Evolutionary conservation across 2,797 vertebrate species (phyloP), one percentile per base, ranked within the genome.

Genomic region (Dryobates pubescens): DNA sequence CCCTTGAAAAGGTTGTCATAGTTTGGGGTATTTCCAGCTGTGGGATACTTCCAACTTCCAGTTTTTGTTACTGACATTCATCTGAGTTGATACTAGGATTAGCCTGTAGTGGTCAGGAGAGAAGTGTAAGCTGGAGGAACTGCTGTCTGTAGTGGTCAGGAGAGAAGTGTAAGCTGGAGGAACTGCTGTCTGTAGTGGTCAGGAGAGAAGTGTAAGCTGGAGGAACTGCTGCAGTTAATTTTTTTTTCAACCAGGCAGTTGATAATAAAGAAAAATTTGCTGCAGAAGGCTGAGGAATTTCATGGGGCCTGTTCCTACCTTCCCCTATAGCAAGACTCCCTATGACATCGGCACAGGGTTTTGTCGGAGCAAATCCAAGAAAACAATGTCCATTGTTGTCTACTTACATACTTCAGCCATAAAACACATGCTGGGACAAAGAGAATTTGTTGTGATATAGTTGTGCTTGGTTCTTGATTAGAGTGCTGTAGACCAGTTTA

Each of bases 401-500:
- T 82, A 58, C 70, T 93, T 84, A 18, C 88, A 20, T 81, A 88
- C 62, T 79, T 72, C 70, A 84, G 62, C 69, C 88, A 82, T 93
- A 93, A 92, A 95, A 57, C 83, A 82, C 14, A 1, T 70, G 73
- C 65, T 6, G 32, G 80, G 64, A 94, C 75, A 85, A 89, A 96
- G 92, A 89, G 70, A 95, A 90, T 95, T 93, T 92, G 90, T 94
- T 96, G 95, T 94, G 95, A 88, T 94, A 68, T 34, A 54, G 54
- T 92, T 57, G 71, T 41, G 69, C 61, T 95, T 73, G 79, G 90
- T 87, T 93, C 93, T 79, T 65, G 92, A 97, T 96, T 93, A 92
- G 90, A 95, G 90, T 97, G 97, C 98, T 97, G 97, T 96, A 97
- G 90, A 97, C 97, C 97, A 96, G 98, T 98, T 98, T 97, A 98